Conservation (phyloP, 2,888 invertebrate species). For the Carcina quercana region DNA sequence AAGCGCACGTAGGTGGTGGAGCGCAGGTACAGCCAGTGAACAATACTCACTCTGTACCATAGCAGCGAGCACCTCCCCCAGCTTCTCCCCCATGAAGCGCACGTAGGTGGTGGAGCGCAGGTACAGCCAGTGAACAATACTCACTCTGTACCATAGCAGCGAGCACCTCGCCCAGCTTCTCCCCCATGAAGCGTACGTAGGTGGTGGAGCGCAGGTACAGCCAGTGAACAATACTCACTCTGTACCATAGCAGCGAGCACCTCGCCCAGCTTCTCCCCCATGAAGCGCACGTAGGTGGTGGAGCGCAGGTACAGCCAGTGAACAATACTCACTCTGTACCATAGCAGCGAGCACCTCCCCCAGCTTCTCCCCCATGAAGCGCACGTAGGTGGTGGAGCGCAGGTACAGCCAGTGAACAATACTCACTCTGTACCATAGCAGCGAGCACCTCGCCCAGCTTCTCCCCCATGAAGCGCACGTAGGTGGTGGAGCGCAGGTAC, state of each 20-base stretch:
- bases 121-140: slow-evolving; percentile 50
- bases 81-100: slow-evolving; percentile 45
- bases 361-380: slow-evolving; percentile 49
- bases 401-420: slow-evolving; percentile 53
- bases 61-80: slow-evolving; percentile 41
- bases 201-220: slow-evolving; percentile 54
- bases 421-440: slow-evolving; percentile 38
- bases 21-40: slow-evolving; percentile 51
- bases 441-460: slow-evolving; percentile 42
- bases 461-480: slow-evolving; percentile 53
- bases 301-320: slow-evolving; percentile 52
- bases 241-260: slow-evolving; percentile 37
- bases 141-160: slow-evolving; percentile 40
- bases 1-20: slow-evolving; percentile 49
- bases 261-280: slow-evolving; percentile 46
- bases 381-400: slow-evolving; percentile 48
- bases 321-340: slow-evolving; percentile 43
- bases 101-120: slow-evolving; percentile 52
- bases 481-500: slow-evolving; percentile 52
- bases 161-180: slow-evolving; percentile 39
- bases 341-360: slow-evolving; percentile 41
- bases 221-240: slow-evolving; percentile 44
- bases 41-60: slow-evolving; percentile 42
- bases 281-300: slow-evolving; percentile 48
- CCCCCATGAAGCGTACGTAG: slow-evolving; percentile 55